A percentile compares a stretch with the other conserved stretches of the same genome.
Evolutionary conservation across 1,140 invertebrate species (phyloP).

Genomic region (Probaryconus sp.): DNA sequence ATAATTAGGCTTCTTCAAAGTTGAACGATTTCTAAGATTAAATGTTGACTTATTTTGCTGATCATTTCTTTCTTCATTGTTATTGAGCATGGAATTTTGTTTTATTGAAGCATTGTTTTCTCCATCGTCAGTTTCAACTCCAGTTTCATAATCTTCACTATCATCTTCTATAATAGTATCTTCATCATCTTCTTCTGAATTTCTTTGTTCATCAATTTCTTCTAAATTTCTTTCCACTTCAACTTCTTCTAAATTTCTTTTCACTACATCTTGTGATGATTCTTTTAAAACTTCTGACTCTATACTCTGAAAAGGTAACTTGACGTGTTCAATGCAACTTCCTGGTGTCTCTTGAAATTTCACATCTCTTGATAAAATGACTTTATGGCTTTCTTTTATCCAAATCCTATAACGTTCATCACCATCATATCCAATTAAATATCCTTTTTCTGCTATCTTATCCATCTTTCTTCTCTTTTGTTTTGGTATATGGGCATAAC

Average conservation of each 20-base stretch:
- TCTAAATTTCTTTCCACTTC: too few relatives aligned
- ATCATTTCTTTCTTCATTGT: constrained; percentile 15
- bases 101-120: too few relatives aligned
- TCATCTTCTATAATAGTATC: too few relatives aligned
- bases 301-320: constrained; percentile 15
- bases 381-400: constrained; percentile 20
- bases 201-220: too few relatives aligned
- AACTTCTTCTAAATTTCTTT: too few relatives aligned
- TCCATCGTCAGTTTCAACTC: too few relatives aligned
- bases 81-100: too few relatives aligned
- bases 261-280: too few relatives aligned
- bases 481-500: constrained; percentile 56
- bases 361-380: constrained; percentile 27
- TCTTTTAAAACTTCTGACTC: too few relatives aligned
- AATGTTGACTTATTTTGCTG: not conserved
- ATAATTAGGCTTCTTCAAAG: constrained; percentile 16
- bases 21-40: constrained; percentile 16
- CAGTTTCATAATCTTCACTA: too few relatives aligned
- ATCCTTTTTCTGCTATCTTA: constrained; percentile 50
- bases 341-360: constrained; percentile 16
- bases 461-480: constrained; percentile 59
- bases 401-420: constrained; percentile 38
- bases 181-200: too few relatives aligned
- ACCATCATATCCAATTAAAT: constrained; percentile 45
- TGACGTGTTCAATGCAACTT: constrained; percentile 16